Conservation (phyloP, 2,888 invertebrate species). For the Folsomia manolachei region DNA sequence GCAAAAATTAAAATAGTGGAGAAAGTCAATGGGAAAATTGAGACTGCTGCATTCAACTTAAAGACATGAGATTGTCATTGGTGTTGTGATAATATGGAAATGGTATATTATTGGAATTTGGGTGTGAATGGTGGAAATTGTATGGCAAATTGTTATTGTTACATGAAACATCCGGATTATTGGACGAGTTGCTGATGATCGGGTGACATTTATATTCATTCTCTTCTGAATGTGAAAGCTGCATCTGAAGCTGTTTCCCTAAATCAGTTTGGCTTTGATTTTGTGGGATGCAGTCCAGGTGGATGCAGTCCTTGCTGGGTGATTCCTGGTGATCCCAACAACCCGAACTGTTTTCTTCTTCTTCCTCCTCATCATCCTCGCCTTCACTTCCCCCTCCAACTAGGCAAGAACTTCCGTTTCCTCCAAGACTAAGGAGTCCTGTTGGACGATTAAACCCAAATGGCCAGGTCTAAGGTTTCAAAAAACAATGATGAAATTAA, state of each 20-base stretch:
- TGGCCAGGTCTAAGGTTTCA: conserved; percentile 46
- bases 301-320: conserved; percentile 45
- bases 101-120: background rate
- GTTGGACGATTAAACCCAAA: conserved; percentile 47
- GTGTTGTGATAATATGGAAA: background rate
- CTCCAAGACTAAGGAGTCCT: conserved; percentile 28
- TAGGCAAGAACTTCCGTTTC: conserved; percentile 42
- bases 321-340: conserved; percentile 43
- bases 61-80: conserved; percentile 8
- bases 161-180: background rate
- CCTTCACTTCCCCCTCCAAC: conserved; percentile 42
- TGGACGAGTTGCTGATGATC: background rate
- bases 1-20: too few species aligned
- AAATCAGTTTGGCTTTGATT: conserved; percentile 9
- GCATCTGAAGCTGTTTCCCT: conserved; percentile 6
- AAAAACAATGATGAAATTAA: conserved; percentile 1
- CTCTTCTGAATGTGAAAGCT: conserved; percentile 4
- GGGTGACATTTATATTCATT: background rate
- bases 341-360: conserved; percentile 18
- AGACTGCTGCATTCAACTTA: conserved; percentile 3
- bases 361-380: conserved; percentile 27
- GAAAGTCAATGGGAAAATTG: background rate
- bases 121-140: background rate
- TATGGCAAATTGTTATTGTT: conserved; percentile 15
- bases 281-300: conserved; percentile 38